Conservation (phyloP, 2,888 invertebrate genomes). For the Hetaerina titia region DNA sequence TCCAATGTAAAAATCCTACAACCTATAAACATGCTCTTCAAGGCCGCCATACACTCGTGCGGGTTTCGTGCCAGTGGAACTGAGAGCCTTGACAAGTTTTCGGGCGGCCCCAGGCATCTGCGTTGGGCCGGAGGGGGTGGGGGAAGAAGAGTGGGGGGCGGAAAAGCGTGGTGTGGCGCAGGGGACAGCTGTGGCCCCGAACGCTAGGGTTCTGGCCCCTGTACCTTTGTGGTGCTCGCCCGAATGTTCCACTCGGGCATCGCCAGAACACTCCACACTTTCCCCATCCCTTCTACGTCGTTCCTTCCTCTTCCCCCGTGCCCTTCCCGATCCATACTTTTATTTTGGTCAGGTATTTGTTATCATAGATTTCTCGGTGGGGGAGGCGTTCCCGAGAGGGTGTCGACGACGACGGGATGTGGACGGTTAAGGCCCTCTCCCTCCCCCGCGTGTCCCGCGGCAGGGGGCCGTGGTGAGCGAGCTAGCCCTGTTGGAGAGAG, state of each 20-base stretch:
- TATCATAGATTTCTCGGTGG: background rate
- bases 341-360: constrained; percentile 46
- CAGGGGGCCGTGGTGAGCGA: background rate
- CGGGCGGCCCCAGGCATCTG: no score
- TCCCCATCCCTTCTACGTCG: background rate
- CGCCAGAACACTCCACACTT: background rate
- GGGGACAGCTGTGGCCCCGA: background rate
- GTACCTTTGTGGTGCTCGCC: background rate
- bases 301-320: background rate
- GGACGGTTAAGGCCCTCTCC: constrained; percentile 18
- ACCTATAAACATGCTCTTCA: no score
- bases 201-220: background rate
- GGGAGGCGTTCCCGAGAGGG: background rate
- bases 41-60: no score
- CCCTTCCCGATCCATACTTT: background rate
- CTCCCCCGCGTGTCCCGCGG: background rate
- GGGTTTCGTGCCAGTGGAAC: no score
- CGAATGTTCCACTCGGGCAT: background rate
- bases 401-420: constrained; percentile 33
- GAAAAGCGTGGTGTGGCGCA: background rate
- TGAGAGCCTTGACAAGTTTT: no score
- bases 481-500: background rate
- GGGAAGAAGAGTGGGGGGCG: background rate
- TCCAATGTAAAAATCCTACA: no score
- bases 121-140: background rate